phyloP scores from a whole-genome alignment of 1,140 invertebrate genomes.

The Scylla paramamosain region DNA sequence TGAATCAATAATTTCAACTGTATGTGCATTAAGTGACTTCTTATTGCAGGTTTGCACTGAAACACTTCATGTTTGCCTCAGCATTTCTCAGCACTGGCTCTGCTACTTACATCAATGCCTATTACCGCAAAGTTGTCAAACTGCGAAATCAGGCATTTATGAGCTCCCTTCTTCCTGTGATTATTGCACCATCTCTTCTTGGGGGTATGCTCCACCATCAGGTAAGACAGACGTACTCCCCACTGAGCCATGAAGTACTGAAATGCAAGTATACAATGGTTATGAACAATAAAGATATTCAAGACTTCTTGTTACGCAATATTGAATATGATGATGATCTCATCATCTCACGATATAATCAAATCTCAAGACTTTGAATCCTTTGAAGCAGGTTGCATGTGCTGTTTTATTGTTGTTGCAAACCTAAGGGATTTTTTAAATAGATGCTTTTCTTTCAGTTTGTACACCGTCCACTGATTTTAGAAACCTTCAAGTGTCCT shows the following conservation, averaged over 20 bases:
- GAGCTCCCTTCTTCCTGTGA: slow-evolving; percentile 36
- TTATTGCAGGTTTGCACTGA: slow-evolving; percentile 61
- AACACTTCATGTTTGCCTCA: slow-evolving; percentile 39
- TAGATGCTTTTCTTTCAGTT: slow-evolving; percentile 37
- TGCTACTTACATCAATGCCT: slow-evolving; percentile 56
- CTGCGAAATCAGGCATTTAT: slow-evolving; percentile 46
- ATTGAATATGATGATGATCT: no score
- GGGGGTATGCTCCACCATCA: slow-evolving; percentile 51
- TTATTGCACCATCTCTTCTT: slow-evolving; percentile 47
- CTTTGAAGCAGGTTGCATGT: not conserved
- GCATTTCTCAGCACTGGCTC: not conserved
- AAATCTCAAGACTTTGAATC: no score
- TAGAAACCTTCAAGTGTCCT: slow-evolving; percentile 56
- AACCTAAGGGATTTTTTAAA: not conserved
- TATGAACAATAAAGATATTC: no score
- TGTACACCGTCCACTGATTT: slow-evolving; percentile 47
- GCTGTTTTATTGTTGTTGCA: not conserved
- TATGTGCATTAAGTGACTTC: no score
- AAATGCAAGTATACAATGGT: no score
- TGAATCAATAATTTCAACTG: no score
- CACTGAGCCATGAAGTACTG: no score
- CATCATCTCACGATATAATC: no score
- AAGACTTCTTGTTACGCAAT: no score
- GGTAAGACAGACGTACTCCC: not conserved
- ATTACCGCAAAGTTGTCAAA: slow-evolving; percentile 59